Evolutionary conservation across 2,113 vertebrate genomes (phyloP).

Genomic region (Pithys albifrons): DNA sequence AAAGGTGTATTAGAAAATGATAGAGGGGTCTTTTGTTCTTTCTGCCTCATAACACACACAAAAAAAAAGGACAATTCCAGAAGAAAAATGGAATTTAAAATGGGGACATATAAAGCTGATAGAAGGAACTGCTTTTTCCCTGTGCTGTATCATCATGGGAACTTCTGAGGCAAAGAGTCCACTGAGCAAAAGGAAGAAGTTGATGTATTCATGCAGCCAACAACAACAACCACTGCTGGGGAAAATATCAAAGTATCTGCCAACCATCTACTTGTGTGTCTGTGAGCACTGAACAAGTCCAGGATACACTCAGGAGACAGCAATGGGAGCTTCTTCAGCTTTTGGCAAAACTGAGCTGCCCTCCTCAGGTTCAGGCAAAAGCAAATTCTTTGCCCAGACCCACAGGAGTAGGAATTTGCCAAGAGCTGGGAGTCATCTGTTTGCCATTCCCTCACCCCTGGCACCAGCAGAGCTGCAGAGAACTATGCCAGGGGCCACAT

Average conservation of each 20-base stretch:
- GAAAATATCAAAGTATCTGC: neutral
- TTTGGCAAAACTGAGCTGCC: neutral
- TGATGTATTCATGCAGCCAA: neutral
- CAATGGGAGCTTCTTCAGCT: neutral
- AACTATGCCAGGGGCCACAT: neutral
- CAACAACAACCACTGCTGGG: neutral
- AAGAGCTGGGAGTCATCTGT: neutral
- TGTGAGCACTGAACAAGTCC: neutral
- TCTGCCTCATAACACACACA: constrained; percentile 7
- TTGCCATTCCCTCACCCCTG: neutral
- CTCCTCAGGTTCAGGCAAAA: neutral
- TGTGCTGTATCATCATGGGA: neutral
- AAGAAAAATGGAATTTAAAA: neutral
- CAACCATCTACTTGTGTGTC: neutral
- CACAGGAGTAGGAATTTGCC: neutral
- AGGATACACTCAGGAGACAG: neutral
- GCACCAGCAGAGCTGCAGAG: neutral
- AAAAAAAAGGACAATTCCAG: neutral
- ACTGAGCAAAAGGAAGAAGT: neutral
- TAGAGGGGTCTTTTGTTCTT: constrained; percentile 23
- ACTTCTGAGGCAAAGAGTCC: neutral
- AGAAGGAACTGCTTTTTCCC: neutral
- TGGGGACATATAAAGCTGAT: neutral
- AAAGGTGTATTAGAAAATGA: constrained; percentile 21
- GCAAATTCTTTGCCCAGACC: neutral